Evolutionary conservation across 2,888 invertebrate genomes (phyloP).

Genomic region (Thereva unica): DNA sequence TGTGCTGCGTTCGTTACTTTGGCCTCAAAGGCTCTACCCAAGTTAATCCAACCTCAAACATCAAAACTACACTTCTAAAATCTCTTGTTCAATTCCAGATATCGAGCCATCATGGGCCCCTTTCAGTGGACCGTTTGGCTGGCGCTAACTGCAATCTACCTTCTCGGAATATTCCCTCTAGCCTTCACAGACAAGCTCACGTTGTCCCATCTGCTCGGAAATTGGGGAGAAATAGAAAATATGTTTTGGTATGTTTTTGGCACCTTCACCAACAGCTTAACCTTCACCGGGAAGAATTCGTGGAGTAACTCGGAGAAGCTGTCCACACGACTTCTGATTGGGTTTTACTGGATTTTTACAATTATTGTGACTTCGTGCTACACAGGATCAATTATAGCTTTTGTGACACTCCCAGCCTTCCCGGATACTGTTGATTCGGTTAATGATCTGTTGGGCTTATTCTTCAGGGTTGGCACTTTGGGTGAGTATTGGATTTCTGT

Average conservation of each 20-base stretch:
- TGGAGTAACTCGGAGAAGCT: constrained; percentile 72
- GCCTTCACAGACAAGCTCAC: constrained; percentile 74
- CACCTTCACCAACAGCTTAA: constrained; percentile 81
- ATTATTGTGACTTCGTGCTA: constrained; percentile 84
- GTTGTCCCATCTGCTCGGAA: constrained; percentile 66
- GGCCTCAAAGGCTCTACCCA: constrained; percentile 77
- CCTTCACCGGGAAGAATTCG: constrained; percentile 69
- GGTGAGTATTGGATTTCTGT: constrained; percentile 61
- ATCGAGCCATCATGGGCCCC: constrained; percentile 81
- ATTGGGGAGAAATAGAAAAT: constrained; percentile 75
- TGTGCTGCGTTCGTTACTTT: constrained; percentile 78
- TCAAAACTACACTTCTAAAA: too few species aligned
- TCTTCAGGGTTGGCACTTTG: constrained; percentile 73
- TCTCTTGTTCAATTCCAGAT: constrained; percentile 58
- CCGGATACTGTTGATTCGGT: constrained; percentile 75
- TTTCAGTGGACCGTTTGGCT: constrained; percentile 84
- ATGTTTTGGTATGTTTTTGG: constrained; percentile 90
- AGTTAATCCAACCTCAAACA: constrained; percentile 55
- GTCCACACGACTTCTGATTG: constrained; percentile 73
- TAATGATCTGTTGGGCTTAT: constrained; percentile 66
- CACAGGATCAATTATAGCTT: constrained; percentile 82
- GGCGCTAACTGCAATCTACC: constrained; percentile 69
- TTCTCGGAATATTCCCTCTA: constrained; percentile 74
- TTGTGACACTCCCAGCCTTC: constrained; percentile 77
- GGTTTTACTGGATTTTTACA: constrained; percentile 82